Evolutionary conservation across 2,113 vertebrate genomes (phyloP), one percentile per base, ranked within the genome.

Genomic region (Pandion haliaetus): DNA sequence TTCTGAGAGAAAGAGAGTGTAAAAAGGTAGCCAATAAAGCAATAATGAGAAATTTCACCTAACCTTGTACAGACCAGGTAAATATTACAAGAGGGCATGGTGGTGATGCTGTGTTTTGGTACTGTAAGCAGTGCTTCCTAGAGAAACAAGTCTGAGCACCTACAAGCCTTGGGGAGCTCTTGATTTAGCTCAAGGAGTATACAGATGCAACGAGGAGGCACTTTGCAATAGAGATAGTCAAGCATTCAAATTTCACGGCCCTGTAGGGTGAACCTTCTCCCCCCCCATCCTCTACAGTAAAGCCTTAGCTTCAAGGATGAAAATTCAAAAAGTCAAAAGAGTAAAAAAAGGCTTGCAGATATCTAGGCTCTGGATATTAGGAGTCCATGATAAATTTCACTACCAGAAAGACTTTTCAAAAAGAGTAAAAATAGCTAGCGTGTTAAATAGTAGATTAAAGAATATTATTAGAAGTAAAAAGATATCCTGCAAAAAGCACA

Each of bases 371-470:
- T 92, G 82, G 47, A 19, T 85, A 74, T 93, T 79, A 63, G n/a
- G 57, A 90, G 29, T 14, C 61, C 61, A 38, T 89, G 92, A 91
- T 84, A 91, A 90, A 97, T 93, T 82, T 78, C 90, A 88, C 85
- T 42, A 82, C 66, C 40, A 92, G 82, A 92, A 88, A 82, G 44
- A 12, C 34, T 82, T 90, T 92, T 79, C 57, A 71, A 87, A 92
- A 88, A 85, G 90, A 90, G 72, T 88, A 88, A 90, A 95, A 95
- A 90, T 79, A 95, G 90, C 55, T 71, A 55, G 58, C 57, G 67
- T 47, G 88, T 85, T 85, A 92, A 94, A 80, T 57, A 90, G 90
- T 24, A 92, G 70, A 94, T 87, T 82, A 86, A 97, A 91, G 82
- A 87, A 52, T 71, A 93, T 90, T 88, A 71, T 92, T 92, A 88